These are phyloP conservation scores for Acronicta aceris DNA, from an alignment of 2,888 invertebrate genomes.

Conservation along the genomic window DNA sequence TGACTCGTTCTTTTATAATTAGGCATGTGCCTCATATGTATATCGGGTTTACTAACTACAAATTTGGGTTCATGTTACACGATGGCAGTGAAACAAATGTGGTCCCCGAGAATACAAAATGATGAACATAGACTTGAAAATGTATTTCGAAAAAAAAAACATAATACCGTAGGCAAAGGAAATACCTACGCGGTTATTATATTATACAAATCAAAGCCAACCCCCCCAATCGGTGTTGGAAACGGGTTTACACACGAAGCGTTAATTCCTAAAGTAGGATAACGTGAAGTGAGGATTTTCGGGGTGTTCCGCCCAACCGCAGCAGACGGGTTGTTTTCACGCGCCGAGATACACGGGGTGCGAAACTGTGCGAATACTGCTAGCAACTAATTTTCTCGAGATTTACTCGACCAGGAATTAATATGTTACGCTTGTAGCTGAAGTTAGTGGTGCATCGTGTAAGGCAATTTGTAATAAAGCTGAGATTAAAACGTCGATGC, in stretches of 20 bases:
- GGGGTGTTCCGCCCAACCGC: slow-evolving; percentile 52
- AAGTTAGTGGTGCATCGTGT: slow-evolving; percentile 4
- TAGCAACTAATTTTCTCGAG: slow-evolving; percentile 44
- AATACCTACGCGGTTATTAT: no score
- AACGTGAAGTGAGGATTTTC: slow-evolving; percentile 61
- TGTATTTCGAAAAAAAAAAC: no score
- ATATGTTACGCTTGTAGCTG: slow-evolving; percentile 19
- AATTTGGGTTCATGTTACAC: no score
- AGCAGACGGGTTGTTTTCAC: slow-evolving; percentile 52
- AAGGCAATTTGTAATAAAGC: not conserved
- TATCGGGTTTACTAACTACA: no score
- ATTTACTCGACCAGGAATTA: slow-evolving; percentile 34
- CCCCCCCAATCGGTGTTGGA: slow-evolving; percentile 40
- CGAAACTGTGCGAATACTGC: slow-evolving; percentile 44
- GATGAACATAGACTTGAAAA: no score
- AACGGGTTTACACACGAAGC: slow-evolving; percentile 42
- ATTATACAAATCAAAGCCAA: not conserved
- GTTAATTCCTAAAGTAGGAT: slow-evolving; percentile 60
- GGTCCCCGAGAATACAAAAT: no score
- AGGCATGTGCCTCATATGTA: no score
- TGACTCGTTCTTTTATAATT: no score
- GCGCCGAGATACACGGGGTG: slow-evolving; percentile 53
- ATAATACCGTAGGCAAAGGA: no score
- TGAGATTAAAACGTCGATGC: not conserved
- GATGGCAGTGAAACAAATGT: no score